phyloP scores from a whole-genome alignment of 2,888 invertebrate genomes.

The Axea sp. region DNA sequence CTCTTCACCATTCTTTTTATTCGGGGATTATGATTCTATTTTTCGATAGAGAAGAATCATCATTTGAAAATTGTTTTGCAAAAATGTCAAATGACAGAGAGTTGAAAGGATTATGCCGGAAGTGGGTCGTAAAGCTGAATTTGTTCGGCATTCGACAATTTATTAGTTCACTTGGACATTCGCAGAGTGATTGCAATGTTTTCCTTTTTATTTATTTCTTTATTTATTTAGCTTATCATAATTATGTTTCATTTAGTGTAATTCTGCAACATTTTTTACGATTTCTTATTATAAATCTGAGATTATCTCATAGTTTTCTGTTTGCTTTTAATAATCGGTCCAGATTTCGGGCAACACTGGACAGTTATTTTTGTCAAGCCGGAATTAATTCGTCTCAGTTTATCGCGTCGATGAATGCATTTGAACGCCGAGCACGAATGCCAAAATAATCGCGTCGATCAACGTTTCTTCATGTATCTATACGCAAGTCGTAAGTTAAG shows the following conservation, averaged over 20 bases:
- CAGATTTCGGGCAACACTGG: slow-evolving; percentile 21
- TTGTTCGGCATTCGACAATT: slow-evolving; percentile 7
- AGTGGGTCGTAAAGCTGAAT: not conserved
- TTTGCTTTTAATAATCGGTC: slow-evolving; percentile 21
- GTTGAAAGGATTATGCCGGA: slow-evolving; percentile 10
- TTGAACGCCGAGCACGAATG: slow-evolving; percentile 52
- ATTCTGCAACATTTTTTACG: no score
- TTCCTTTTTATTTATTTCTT: no score
- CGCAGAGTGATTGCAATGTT: no score
- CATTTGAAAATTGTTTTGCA: slow-evolving; percentile 7
- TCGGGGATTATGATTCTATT: slow-evolving; percentile 6
- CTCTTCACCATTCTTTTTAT: slow-evolving; percentile 17
- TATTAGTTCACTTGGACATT: slow-evolving; percentile 2
- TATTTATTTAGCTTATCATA: not conserved
- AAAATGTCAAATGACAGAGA: slow-evolving; percentile 5
- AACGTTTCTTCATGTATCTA: slow-evolving; percentile 69
- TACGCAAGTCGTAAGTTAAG: slow-evolving; percentile 62
- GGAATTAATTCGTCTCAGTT: slow-evolving; percentile 55
- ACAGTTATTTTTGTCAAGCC: slow-evolving; percentile 48
- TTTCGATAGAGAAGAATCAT: slow-evolving; percentile 9
- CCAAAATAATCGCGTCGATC: slow-evolving; percentile 69
- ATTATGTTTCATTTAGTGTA: not conserved
- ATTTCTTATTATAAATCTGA: no score
- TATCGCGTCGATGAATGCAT: slow-evolving; percentile 39
- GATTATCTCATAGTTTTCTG: no score